Evolutionary conservation across 2,113 vertebrate genomes (phyloP).

Genomic region (Loxodonta africana): DNA sequence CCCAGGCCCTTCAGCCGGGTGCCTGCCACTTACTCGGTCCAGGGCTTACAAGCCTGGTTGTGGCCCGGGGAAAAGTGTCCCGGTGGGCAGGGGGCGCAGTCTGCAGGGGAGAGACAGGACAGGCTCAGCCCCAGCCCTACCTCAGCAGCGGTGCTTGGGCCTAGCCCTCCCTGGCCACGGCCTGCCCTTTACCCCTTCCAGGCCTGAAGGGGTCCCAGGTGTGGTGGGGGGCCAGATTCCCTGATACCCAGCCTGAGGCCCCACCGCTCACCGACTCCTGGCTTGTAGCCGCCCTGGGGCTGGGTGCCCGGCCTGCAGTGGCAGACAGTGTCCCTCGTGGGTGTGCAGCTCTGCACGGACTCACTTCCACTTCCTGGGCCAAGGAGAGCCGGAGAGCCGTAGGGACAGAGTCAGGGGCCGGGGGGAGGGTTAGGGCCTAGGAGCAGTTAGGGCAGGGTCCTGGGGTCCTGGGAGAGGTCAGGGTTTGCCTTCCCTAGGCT

Average conservation of each 20-base stretch:
- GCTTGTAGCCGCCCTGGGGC: conserved; percentile 57
- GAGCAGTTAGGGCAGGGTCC: neutral
- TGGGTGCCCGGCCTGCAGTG: conserved; percentile 70
- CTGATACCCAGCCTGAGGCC: neutral
- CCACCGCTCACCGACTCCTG: conserved; percentile 69
- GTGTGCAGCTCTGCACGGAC: neutral
- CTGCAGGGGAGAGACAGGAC: conserved; percentile 70
- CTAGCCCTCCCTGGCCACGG: neutral
- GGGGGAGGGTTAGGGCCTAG: neutral
- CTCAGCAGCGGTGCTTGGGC: too few relatives aligned
- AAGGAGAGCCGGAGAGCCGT: neutral
- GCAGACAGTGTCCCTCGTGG: conserved; percentile 61
- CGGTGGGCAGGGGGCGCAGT: conserved; percentile 82
- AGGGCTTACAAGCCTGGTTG: conserved; percentile 84
- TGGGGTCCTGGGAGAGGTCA: neutral
- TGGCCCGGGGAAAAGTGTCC: conserved; percentile 85
- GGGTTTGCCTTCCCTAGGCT: neutral
- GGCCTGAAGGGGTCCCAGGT: neutral
- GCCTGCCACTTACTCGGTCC: conserved; percentile 88
- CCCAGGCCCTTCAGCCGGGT: neutral
- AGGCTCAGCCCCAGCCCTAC: neutral
- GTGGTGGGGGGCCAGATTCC: neutral
- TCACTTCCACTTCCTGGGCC: conserved; percentile 75
- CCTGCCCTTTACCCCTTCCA: neutral
- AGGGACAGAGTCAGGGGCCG: neutral